These are phyloP conservation scores for Panopea generosa DNA, from an alignment of 2,888 invertebrate species.

Conservation along the genomic window DNA sequence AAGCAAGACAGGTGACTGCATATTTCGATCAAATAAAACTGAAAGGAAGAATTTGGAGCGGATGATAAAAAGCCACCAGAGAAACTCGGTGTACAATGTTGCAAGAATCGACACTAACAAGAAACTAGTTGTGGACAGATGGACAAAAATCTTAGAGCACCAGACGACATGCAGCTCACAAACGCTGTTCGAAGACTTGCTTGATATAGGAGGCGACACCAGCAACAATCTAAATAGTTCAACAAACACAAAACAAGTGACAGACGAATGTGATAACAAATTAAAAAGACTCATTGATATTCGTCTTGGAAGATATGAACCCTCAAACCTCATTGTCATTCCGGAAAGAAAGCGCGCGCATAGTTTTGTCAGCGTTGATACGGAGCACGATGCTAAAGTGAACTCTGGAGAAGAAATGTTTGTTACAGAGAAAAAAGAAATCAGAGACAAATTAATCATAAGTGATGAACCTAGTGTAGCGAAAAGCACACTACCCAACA, in stretches of 20 bases:
- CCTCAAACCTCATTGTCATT: neutral
- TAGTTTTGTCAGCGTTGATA: neutral
- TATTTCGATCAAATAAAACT: constrained; percentile 71
- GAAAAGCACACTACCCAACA: neutral
- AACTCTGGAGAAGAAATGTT: constrained; percentile 15
- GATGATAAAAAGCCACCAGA: constrained; percentile 57
- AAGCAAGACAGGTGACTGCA: constrained; percentile 73
- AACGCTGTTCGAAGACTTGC: constrained; percentile 47
- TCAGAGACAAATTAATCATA: constrained; percentile 29
- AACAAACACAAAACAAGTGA: constrained; percentile 2
- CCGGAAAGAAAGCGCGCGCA: neutral
- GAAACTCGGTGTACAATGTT: constrained; percentile 43
- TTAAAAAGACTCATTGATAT: constrained; percentile 22
- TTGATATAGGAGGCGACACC: constrained; percentile 21
- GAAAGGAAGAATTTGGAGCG: constrained; percentile 68
- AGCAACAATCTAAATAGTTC: constrained; percentile 15
- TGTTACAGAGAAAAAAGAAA: constrained; percentile 49
- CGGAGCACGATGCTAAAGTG: neutral
- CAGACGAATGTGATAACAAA: constrained; percentile 4
- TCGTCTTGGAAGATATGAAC: neutral
- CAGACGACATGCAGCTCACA: constrained; percentile 43
- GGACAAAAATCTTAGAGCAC: constrained; percentile 51
- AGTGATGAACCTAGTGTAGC: neutral
- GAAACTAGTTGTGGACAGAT: constrained; percentile 44
- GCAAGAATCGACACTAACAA: constrained; percentile 48